Base-by-base conservation (phyloP, 2,113 vertebrate species). In the Pogona vitticeps region DNA sequence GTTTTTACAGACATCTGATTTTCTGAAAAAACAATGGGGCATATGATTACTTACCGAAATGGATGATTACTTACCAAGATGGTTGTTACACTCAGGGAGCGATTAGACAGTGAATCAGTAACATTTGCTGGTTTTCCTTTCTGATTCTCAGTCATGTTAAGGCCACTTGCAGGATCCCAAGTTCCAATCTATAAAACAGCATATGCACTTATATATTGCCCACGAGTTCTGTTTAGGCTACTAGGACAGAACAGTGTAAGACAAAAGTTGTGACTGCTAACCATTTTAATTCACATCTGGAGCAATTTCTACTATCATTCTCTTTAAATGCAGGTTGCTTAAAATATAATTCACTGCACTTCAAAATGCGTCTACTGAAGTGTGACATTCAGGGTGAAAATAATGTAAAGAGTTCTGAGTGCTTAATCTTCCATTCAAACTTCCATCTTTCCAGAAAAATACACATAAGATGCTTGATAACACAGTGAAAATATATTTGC, bases 101-200 rank as follows among this genome's bases (percentile, higher is more conserved):
- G 97, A 93, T 99, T 99, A 86, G 98, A 98, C 80, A 99, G 92
- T 4, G 98, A 99, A 93, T 99, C 99, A 20, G 98, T 98, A 90
- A 99, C 97, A 83, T 99, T 99, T 2, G 98, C 94, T 56, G 97
- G 96, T 91, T 98, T 99, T 91, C 98, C 98, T 93, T 97, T 99
- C 94, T 99, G 98, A 95, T 96, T 98, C 91, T 99, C 98, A 8
- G 98, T 99, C 98, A 99, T 99, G 94, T 99, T 99, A 93, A 99
- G 96, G 83, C 99, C 98, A 89, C 98, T 99, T 75, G 96, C 93
- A 17, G 98, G 98, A 92, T 99, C 99, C 99, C 99, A 99, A 31
- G 98, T 99, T 89, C 99, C 99, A 95, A 99, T 98, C 99, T 99
- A 94, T 75, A 95, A 96, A 95, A 95, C 0, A 95, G 42, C 70